These are phyloP conservation scores for Paramuricea clavata DNA, from an alignment of 92 coral and sea anemone species.

Conservation along the genomic window DNA sequence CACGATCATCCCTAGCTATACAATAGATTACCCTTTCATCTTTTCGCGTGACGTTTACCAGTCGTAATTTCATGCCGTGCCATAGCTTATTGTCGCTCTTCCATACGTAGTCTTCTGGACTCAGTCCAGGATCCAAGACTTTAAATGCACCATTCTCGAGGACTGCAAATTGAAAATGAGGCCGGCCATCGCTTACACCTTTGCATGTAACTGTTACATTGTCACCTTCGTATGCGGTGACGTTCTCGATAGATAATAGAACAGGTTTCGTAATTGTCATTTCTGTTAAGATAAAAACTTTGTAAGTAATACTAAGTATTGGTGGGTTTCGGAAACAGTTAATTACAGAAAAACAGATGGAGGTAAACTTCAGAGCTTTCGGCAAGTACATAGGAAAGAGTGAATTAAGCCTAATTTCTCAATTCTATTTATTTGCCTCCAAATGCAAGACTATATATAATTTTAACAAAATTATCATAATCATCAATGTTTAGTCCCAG, in stretches of 20 bases:
- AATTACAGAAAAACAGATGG: too few relatives aligned
- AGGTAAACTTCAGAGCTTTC: too few relatives aligned
- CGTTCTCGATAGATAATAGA: slow-evolving; percentile 69
- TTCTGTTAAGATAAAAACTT: slow-evolving; percentile 62
- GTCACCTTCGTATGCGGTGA: slow-evolving; percentile 76
- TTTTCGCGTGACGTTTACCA: slow-evolving; percentile 76
- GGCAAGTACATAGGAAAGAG: background rate
- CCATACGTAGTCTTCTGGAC: background rate
- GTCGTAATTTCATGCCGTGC: slow-evolving; percentile 83
- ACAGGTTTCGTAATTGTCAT: slow-evolving; percentile 84
- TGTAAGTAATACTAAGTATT: too few relatives aligned
- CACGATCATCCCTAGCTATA: slow-evolving; percentile 88
- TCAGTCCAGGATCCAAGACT: slow-evolving; percentile 9
- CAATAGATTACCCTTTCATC: slow-evolving; percentile 87
- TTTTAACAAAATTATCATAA: too few relatives aligned
- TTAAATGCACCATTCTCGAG: background rate
- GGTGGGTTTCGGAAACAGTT: too few relatives aligned
- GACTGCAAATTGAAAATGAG: slow-evolving; percentile 94
- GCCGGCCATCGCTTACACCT: slow-evolving; percentile 88
- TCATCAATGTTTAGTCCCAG: too few relatives aligned
- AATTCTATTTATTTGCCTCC: too few relatives aligned
- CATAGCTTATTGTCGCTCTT: background rate
- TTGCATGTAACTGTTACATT: slow-evolving; percentile 83
- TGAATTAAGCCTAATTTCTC: too few relatives aligned
- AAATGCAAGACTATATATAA: too few relatives aligned